Evolutionary conservation across 2,888 invertebrate species (phyloP).

Genomic region (Marasmarcha lunaedactyla): DNA sequence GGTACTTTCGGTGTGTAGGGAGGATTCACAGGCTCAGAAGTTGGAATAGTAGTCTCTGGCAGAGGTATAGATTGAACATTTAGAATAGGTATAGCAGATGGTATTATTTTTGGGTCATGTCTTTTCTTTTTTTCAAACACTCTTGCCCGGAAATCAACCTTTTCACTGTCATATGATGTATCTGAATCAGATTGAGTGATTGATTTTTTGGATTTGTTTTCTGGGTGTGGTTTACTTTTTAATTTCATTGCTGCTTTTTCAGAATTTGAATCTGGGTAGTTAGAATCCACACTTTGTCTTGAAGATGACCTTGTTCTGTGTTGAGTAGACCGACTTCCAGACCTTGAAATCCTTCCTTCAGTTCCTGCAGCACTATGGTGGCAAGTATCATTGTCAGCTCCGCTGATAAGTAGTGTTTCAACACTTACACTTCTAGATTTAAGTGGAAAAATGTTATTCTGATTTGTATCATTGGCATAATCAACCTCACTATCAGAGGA

Average conservation of each 20-base stretch:
- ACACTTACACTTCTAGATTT: constrained; percentile 37
- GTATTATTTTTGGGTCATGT: constrained; percentile 19
- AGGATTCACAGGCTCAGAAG: background rate
- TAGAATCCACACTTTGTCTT: constrained; percentile 40
- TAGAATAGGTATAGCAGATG: constrained; percentile 16
- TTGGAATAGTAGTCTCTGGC: background rate
- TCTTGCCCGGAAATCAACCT: constrained; percentile 51
- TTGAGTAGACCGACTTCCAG: constrained; percentile 31
- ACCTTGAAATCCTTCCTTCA: constrained; percentile 29
- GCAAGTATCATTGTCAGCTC: constrained; percentile 22
- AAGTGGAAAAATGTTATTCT: constrained; percentile 16
- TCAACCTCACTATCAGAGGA: constrained; percentile 42
- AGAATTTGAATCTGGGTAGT: constrained; percentile 41
- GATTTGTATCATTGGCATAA: constrained; percentile 17
- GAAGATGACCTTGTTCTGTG: constrained; percentile 40
- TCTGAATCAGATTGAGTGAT: constrained; percentile 28
- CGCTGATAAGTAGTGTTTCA: constrained; percentile 40
- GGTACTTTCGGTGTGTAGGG: background rate
- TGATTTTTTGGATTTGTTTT: constrained; percentile 21
- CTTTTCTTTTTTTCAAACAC: constrained; percentile 38
- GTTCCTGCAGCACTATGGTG: constrained; percentile 24
- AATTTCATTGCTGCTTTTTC: constrained; percentile 26
- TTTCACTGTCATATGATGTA: constrained; percentile 49
- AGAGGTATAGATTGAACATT: background rate
- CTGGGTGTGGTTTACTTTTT: constrained; percentile 18